phyloP scores from a whole-genome alignment of 2,888 invertebrate species.

The Pachliopta kotzebuea region DNA sequence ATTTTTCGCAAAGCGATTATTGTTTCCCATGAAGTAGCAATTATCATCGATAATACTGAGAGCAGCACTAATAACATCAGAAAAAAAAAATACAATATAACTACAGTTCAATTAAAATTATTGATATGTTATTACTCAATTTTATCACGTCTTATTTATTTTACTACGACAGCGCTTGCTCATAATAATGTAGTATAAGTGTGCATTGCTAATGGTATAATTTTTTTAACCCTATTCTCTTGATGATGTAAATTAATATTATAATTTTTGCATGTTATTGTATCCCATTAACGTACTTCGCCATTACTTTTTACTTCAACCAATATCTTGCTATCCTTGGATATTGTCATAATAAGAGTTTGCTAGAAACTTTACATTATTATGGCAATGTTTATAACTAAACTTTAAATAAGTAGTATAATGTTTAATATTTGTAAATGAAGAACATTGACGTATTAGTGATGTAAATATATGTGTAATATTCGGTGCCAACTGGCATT shows the following conservation, averaged over 20 bases:
- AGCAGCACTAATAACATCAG: no score
- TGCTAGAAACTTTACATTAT: neutral
- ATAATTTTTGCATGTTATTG: neutral
- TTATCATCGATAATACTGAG: no score
- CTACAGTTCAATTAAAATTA: no score
- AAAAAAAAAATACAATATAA: no score
- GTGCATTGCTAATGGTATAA: no score
- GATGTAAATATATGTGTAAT: constrained; percentile 2
- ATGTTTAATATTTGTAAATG: neutral
- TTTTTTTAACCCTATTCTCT: neutral
- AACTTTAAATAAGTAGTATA: neutral
- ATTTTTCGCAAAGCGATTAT: neutral
- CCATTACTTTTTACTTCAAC: neutral
- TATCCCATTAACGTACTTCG: neutral
- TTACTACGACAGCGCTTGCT: no score
- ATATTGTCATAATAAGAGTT: neutral
- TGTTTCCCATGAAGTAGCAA: no score
- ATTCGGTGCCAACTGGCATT: constrained; percentile 39
- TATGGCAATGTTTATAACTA: no score
- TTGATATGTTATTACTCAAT: no score
- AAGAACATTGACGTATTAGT: constrained; percentile 12
- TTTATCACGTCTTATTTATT: no score
- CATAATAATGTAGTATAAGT: no score
- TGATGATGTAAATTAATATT: neutral
- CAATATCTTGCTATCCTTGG: neutral